Percentiles rank a stretch among this genome's conserved stretches.
Evolutionary conservation across 2,797 vertebrate genomes (phyloP).

Genomic region (Pangasius krempfi): DNA sequence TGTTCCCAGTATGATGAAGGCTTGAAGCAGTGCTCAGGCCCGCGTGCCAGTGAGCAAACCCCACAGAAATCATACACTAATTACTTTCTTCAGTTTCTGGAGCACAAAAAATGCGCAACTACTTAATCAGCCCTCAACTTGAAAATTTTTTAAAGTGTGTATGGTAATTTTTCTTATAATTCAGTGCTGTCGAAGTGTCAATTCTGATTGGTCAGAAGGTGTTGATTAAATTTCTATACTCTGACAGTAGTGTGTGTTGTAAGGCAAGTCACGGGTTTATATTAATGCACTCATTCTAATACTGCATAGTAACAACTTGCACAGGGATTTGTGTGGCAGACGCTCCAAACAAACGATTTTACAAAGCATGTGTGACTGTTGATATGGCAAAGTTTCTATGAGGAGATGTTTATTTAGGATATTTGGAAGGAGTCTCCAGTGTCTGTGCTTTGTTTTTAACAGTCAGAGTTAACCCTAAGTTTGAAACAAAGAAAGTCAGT

Average conservation of each 20-base stretch:
- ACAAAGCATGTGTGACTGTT: neutral
- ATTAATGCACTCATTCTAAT: neutral
- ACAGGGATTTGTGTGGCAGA: neutral
- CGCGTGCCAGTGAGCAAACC: neutral
- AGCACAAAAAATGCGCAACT: neutral
- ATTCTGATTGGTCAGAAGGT: neutral
- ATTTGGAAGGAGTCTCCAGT: neutral
- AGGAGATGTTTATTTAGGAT: neutral
- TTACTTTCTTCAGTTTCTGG: neutral
- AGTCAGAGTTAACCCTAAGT: neutral
- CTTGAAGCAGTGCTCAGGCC: neutral
- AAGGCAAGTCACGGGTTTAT: neutral
- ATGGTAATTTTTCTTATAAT: neutral
- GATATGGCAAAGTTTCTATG: neutral
- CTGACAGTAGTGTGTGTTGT: neutral
- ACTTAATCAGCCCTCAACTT: neutral
- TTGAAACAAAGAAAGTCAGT: no score
- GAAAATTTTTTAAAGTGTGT: neutral
- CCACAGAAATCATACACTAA: neutral
- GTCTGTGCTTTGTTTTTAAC: neutral
- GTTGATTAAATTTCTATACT: neutral
- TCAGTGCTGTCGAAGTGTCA: neutral
- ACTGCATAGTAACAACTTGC: neutral
- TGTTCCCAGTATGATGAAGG: neutral
- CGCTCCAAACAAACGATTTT: neutral